A percentile compares a stretch with the other conserved stretches of the same genome.
Evolutionary conservation across 1,140 invertebrate species (phyloP).

Genomic region (Tetragnatha versicolor): DNA sequence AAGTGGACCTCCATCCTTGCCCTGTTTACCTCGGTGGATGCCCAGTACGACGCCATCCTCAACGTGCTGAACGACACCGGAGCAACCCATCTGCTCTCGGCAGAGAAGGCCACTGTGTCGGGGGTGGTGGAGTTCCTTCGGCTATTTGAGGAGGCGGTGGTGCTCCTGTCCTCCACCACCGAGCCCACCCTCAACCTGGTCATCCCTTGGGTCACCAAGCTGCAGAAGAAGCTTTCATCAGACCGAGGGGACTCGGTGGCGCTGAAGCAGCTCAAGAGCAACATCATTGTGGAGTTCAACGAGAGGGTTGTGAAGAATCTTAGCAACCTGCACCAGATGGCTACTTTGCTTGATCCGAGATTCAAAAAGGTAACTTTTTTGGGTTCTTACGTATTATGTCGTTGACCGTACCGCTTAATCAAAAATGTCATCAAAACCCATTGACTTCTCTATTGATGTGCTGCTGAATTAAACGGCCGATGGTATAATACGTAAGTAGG

Average conservation of each 20-base stretch:
- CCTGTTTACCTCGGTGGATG: constrained; percentile 28
- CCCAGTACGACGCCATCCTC: constrained; percentile 35
- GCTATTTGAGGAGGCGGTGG: constrained; percentile 36
- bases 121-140: constrained; percentile 8
- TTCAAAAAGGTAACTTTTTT: not conserved
- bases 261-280: constrained; percentile 29
- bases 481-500: too few species aligned
- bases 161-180: not conserved
- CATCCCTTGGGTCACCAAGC: constrained; percentile 34
- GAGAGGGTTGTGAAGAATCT: constrained; percentile 14
- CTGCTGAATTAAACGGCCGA: too few species aligned
- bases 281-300: not conserved
- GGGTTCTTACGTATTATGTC: too few species aligned
- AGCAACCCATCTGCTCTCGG: constrained; percentile 27
- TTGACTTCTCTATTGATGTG: too few species aligned
- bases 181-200: constrained; percentile 31
- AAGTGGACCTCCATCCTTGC: constrained; percentile 35
- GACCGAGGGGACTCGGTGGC: not conserved
- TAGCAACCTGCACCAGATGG: constrained; percentile 16
- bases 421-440: too few species aligned
- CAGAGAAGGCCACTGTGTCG: constrained; percentile 19
- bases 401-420: too few species aligned
- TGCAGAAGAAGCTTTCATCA: constrained; percentile 12
- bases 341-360: constrained; percentile 30
- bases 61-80: constrained; percentile 12